Base-by-base conservation (phyloP, 2,113 vertebrate genomes). In the Hippocampus abdominalis region DNA sequence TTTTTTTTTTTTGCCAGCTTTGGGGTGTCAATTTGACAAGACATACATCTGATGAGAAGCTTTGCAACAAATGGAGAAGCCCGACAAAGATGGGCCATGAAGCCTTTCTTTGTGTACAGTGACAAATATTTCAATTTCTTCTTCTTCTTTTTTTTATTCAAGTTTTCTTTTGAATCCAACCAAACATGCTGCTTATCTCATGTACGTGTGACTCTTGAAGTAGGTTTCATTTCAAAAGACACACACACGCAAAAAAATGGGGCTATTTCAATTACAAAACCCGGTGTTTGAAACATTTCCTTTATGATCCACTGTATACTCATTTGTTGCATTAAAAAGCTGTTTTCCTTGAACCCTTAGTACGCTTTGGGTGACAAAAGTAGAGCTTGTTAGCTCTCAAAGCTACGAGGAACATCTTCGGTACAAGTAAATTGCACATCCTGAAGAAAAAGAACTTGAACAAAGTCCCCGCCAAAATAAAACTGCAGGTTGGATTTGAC, bases 151-250 rank as follows among this genome's bases (percentile, higher is more conserved):
- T 23, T 25, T 70, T 66, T 75, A 32, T 36, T 36, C 32, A 32
- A 70, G 61, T 73, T 77, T 87, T 80, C 81, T 82, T 84, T 90
- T 78, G 64, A 87, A 36, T 36, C 32, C 32, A 88, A 91, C 90
- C 88, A 90, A 91, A 91, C 90, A 87, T 92, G 90, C 91, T 93
- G 91, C 92, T 93, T 91, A 82, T 87, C 82, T 88, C 88, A 89
- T 89, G 90, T 89, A 87, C 69, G 66, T 88, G 86, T 85, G 86
- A 82, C 82, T 70, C 70, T 69, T 71, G 73, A 54, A 62, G 71
- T 69, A 71, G 74, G 71, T 71, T 75, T 80, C 70, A 82, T 76
- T 64, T 57, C 82, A 73, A 53, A 73, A 82, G 73, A 83, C 69
- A 62, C 71, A 36, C 68, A 76, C 25, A 23, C 21, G 23, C 11